Conservation (phyloP, 2,797 vertebrate genomes). For the Sebastes miniatus region DNA sequence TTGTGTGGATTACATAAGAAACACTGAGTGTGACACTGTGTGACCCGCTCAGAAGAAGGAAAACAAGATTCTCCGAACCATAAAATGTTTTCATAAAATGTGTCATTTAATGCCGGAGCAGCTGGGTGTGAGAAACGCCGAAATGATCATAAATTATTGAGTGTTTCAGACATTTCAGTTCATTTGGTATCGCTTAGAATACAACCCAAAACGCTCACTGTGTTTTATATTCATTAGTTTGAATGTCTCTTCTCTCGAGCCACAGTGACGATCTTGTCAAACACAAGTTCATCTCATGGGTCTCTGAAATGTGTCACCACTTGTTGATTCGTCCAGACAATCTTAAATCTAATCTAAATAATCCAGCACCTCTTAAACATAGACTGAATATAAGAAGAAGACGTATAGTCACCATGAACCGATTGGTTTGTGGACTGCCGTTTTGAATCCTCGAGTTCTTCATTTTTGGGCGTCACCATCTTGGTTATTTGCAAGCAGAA, state of each 20-base stretch:
- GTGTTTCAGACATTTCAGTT: conserved; percentile 1
- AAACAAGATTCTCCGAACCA: background rate
- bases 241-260: background rate
- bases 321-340: conserved; percentile 10
- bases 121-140: background rate
- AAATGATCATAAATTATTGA: background rate
- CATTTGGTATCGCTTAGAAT: background rate
- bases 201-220: background rate
- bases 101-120: background rate
- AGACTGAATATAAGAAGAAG: background rate
- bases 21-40: background rate
- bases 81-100: conserved; percentile 23
- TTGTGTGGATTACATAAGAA: conserved; percentile 41
- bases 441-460: background rate
- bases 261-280: background rate
- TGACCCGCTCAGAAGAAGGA: conserved; percentile 5
- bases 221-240: background rate
- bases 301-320: background rate
- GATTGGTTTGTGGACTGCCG: background rate
- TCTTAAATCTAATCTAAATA: background rate
- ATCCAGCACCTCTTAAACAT: background rate
- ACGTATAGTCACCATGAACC: background rate
- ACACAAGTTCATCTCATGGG: background rate
- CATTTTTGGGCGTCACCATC: background rate
- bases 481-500: background rate